Evolutionary conservation across 2,797 vertebrate genomes (phyloP).

Genomic region (Protosalanx chinensis): DNA sequence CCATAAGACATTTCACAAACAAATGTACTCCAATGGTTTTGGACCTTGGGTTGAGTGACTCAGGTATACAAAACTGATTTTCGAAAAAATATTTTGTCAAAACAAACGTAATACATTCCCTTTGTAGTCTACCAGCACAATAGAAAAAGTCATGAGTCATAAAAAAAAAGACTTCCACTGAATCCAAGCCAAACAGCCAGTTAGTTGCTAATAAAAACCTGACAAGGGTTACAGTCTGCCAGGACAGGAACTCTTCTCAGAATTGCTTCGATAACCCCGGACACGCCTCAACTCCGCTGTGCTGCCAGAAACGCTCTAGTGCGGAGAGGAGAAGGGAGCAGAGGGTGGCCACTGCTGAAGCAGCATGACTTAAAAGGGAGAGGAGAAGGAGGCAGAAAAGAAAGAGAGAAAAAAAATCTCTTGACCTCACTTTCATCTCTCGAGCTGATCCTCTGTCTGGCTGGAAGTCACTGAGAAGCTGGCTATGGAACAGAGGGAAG

Average conservation of each 20-base stretch:
- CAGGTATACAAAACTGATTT: background rate
- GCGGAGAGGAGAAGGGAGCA: conserved; percentile 5
- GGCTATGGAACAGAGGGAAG: conserved; percentile 69
- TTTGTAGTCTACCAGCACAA: background rate
- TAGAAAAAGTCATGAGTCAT: background rate
- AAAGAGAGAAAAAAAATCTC: conserved; percentile 30
- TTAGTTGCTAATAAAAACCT: conserved; percentile 5
- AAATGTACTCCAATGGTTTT: background rate
- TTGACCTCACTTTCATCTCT: conserved; percentile 72
- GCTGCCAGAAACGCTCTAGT: background rate
- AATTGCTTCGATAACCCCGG: conserved; percentile 8
- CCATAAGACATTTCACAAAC: background rate
- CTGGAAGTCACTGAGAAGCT: conserved; percentile 59
- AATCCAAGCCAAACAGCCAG: no score
- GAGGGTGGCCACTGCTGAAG: conserved; percentile 13
- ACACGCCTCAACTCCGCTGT: conserved; percentile 17
- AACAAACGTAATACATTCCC: no score
- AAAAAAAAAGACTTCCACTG: background rate
- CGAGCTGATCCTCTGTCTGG: conserved; percentile 67
- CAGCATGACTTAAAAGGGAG: conserved; percentile 27
- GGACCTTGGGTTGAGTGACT: background rate
- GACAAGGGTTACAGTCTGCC: conserved; percentile 2
- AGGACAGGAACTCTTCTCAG: conserved; percentile 6
- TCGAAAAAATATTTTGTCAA: background rate
- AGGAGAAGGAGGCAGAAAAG: background rate